A percentile compares a stretch with the other conserved stretches of the same genome.
Conservation (phyloP, 2,888 invertebrate species). For the Ceriagrion tenellum region DNA sequence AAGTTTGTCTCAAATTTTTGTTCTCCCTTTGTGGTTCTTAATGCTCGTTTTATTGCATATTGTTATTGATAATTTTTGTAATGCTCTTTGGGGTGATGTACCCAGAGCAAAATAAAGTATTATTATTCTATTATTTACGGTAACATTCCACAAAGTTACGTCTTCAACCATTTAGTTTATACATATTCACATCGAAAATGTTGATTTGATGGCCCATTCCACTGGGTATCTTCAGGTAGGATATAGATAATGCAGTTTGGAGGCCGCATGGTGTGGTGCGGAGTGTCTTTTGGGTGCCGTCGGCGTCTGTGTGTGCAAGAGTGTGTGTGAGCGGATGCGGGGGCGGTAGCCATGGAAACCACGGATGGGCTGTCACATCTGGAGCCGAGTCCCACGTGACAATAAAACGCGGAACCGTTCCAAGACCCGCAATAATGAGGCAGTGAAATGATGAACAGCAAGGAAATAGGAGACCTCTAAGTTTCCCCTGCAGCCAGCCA, state of each 20-base stretch:
- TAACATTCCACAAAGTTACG: too few species aligned
- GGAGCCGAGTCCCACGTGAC: conserved; percentile 17
- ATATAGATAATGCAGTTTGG: neutral
- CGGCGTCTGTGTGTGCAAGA: neutral
- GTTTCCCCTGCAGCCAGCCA: neutral
- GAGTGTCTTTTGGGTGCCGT: neutral
- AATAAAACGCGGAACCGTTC: conserved; percentile 33
- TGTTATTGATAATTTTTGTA: too few species aligned
- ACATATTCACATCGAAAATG: too few species aligned
- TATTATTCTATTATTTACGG: too few species aligned
- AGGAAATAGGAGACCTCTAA: neutral
- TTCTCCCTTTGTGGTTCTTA: too few species aligned
- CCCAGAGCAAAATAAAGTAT: too few species aligned
- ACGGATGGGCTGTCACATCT: conserved; percentile 42
- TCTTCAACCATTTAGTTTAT: too few species aligned
- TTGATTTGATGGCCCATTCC: too few species aligned
- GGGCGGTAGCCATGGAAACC: neutral
- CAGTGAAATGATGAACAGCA: conserved; percentile 61
- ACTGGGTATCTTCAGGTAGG: neutral
- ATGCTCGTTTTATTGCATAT: too few species aligned
- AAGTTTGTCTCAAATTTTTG: too few species aligned
- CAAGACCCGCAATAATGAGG: conserved; percentile 49
- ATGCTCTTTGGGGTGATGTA: too few species aligned
- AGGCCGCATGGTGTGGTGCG: neutral
- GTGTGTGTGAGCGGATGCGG: neutral